These are phyloP conservation scores for Paedocypris micromegethes DNA, from an alignment of 2,797 vertebrate genomes.

Conservation along the genomic window DNA sequence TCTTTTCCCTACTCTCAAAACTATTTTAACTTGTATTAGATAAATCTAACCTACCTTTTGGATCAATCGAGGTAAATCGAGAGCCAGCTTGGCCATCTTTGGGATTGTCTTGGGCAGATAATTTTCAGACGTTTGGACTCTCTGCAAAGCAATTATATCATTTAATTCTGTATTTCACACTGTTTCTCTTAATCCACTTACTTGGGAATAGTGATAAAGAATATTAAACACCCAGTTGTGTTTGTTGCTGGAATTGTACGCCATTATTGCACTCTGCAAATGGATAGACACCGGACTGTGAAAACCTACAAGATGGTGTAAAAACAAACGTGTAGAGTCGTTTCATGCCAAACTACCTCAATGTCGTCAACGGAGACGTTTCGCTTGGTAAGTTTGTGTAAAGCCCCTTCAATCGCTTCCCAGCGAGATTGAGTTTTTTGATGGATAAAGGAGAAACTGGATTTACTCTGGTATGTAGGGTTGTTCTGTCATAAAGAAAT, in stretches of 20 bases:
- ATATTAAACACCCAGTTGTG: slow-evolving; percentile 59
- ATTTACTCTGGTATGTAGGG: neutral
- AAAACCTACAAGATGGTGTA: neutral
- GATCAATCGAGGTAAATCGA: slow-evolving; percentile 42
- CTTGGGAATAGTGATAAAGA: slow-evolving; percentile 49
- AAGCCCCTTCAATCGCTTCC: slow-evolving; percentile 33
- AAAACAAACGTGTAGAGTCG: neutral
- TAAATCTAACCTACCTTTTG: slow-evolving; percentile 50
- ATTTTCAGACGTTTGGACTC: neutral
- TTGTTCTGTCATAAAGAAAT: neutral
- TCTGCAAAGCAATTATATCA: slow-evolving; percentile 40
- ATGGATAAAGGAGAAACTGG: neutral
- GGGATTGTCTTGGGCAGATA: slow-evolving; percentile 28
- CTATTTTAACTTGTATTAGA: neutral
- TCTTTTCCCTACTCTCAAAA: too few relatives aligned
- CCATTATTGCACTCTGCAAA: slow-evolving; percentile 54
- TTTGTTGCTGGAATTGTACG: slow-evolving; percentile 57
- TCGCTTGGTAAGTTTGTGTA: slow-evolving; percentile 35
- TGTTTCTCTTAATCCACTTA: slow-evolving; percentile 37
- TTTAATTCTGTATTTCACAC: neutral
- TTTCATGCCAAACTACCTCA: slow-evolving; percentile 41
- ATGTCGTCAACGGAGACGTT: slow-evolving; percentile 29
- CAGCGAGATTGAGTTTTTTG: slow-evolving; percentile 40
- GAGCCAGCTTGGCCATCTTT: slow-evolving; percentile 61
- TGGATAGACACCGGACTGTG: neutral